These are phyloP conservation scores for Papio anubis DNA, from an alignment of 2,113 vertebrate genomes.

Conservation along the genomic window DNA sequence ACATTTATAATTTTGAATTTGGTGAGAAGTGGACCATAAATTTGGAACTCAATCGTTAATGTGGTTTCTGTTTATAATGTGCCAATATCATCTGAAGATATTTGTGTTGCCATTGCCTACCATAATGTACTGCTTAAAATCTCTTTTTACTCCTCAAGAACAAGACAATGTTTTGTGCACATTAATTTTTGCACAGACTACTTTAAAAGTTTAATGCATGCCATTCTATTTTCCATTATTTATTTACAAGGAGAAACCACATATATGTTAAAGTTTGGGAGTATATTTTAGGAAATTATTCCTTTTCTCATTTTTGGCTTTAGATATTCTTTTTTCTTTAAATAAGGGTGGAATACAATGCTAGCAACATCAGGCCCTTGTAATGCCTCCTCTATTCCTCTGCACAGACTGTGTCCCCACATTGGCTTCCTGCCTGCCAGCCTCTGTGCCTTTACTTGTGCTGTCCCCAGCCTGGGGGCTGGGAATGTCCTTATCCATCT, in stretches of 20 bases:
- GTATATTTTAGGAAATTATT: constrained; percentile 46
- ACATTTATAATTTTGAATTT: neutral
- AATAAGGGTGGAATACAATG: neutral
- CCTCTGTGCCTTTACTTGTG: neutral
- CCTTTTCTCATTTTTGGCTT: neutral
- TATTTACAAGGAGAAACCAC: constrained; percentile 51
- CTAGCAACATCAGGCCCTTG: neutral
- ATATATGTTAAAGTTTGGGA: constrained; percentile 25
- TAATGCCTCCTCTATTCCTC: neutral
- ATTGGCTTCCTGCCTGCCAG: neutral
- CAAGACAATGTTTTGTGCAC: neutral
- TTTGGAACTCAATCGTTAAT: neutral
- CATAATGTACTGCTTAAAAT: constrained; percentile 23
- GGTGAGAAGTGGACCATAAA: neutral
- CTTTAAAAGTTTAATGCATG: neutral
- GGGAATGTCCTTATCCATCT: neutral
- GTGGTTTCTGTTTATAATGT: neutral
- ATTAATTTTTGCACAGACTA: neutral
- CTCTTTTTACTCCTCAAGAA: constrained; percentile 8
- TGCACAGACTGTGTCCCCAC: neutral
- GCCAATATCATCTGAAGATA: neutral
- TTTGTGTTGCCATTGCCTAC: neutral
- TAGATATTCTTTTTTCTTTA: neutral
- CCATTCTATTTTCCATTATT: constrained; percentile 59
- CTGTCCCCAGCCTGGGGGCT: neutral